Base-by-base conservation (phyloP, 2,888 invertebrate genomes). In the Chydorus sphaericus region DNA sequence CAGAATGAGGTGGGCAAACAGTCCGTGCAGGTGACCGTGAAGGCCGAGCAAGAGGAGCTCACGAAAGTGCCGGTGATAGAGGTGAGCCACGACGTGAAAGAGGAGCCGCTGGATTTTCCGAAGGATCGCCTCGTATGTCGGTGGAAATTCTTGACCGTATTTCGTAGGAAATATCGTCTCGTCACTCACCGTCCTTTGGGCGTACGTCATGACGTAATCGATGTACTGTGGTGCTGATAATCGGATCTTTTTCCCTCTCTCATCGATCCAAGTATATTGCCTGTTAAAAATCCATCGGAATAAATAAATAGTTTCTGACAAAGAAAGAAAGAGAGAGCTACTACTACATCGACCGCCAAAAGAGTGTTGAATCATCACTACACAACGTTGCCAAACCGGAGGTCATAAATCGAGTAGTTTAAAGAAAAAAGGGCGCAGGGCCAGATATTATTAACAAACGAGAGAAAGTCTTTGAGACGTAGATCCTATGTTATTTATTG, bases 171-270 rank as follows among this genome's bases (percentile, higher is more conserved):
- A 97, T 70, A 93, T 82, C 68, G 82, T 81, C 78, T 96, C 96
- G 74, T 96, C 94, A 73, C 87, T 88, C 75, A 96, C 85, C 64
- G 90, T 92, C 77, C 91, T 91, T 75, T 96, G 93, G 66, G 90
- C 91, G 77, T 86, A 92, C 62, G 94, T 92, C 91, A 96, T 96
- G 70, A 94, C 94, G 76, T 92, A 93, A 77, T 97, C 96, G 73
- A 96, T 88, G 75, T 96, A 97, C 75, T 96, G 94, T 66, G 94
- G 93, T 65, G 96, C 94, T 63, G 94, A 88, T 67, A 94, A 87
- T 73, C 92, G 87, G 63, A 85, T 85, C 77, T 96, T 96, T 78
- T 96, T 96, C 65, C 96, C 94, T 75, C 93, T 93, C 73, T 96
- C 96, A 75, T 97, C 96, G 76, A 90, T 86, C 96, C 96, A 97